Conservation (phyloP, 2,113 vertebrate species). For the Osmerus mordax region DNA sequence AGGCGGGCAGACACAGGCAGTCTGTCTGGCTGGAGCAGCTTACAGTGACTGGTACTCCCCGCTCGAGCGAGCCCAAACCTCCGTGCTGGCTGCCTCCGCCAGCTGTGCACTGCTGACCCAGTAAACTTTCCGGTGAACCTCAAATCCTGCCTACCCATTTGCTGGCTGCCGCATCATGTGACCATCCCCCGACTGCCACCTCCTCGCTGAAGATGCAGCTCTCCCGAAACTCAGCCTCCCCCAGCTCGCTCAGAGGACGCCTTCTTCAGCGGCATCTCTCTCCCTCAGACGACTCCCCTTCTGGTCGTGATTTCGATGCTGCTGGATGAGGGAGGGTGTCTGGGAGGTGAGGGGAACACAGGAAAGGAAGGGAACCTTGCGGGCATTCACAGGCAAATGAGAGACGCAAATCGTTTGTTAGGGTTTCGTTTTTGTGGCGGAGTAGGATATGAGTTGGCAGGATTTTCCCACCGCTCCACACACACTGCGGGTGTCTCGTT, state of each 20-base stretch:
- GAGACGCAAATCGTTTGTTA: too few species aligned
- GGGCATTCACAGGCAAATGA: too few species aligned
- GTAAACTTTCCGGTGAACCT: constrained; percentile 1
- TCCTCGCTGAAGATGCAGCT: neutral
- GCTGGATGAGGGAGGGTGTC: neutral
- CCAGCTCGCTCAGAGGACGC: neutral
- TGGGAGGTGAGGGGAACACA: neutral
- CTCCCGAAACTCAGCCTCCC: neutral
- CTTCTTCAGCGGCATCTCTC: neutral
- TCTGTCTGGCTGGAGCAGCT: neutral
- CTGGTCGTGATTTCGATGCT: neutral
- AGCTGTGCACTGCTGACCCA: neutral
- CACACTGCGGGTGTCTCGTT: too few species aligned
- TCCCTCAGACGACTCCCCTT: neutral
- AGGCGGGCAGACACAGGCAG: neutral
- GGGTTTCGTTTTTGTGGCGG: too few species aligned
- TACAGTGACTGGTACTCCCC: neutral
- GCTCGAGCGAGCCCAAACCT: neutral
- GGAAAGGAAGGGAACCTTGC: too few species aligned
- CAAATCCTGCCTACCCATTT: neutral
- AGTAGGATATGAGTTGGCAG: too few species aligned
- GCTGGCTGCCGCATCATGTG: neutral
- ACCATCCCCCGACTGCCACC: neutral
- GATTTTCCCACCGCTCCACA: too few species aligned
- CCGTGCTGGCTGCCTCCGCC: neutral